Base-by-base conservation (phyloP, 2,888 invertebrate genomes). In the Lycia hirtaria region DNA sequence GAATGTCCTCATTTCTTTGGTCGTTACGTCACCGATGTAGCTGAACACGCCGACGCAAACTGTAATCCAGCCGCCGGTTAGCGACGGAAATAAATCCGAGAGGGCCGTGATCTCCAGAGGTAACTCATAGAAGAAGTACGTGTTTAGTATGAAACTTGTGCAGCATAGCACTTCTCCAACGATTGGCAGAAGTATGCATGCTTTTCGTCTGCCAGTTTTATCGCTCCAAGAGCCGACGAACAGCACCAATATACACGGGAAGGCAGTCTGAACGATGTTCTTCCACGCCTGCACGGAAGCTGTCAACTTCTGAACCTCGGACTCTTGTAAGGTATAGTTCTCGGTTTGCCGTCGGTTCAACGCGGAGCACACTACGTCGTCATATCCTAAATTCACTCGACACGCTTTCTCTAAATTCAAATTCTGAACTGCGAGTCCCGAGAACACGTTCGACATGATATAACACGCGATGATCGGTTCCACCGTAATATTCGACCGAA, bases 351-450 rank as follows among this genome's bases (percentile, higher is more conserved):
- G 93, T 44, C 93, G 93, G 14, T 96, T 95, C 32, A 97, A 82
- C 0, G 96, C 96, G 64, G 94, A 94, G 78, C 97, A 97, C 24
- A 97, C 93, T 74, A 94, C 93, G 57, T 94, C 94, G 22, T 95
- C 93, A 69, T 96, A 96, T 0, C 92, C 93, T 76, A 97, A 92
- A 79, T 97, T 97, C 19, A 97, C 97, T 53, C 96, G 90, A 79
- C 97, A 97, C 2, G 97, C 97, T 83, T 97, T 97, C 80, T 97
- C 97, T 71, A 97, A 92, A 83, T 96, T 96, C 56, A 97, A 87
- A 87, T 97, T 97, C 82, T 97, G 97, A 32, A 96, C 95, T 52
- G 97, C 96, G 62, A 97, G 86, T 65, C 95, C 94, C 0, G 96
- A 96, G 53, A 94, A 88, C 40, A 94, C 94, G 76, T 94, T 94